Evolutionary conservation across 2,888 invertebrate species (phyloP), one percentile per base, ranked within the genome.

Genomic region (Melieria omissa): DNA sequence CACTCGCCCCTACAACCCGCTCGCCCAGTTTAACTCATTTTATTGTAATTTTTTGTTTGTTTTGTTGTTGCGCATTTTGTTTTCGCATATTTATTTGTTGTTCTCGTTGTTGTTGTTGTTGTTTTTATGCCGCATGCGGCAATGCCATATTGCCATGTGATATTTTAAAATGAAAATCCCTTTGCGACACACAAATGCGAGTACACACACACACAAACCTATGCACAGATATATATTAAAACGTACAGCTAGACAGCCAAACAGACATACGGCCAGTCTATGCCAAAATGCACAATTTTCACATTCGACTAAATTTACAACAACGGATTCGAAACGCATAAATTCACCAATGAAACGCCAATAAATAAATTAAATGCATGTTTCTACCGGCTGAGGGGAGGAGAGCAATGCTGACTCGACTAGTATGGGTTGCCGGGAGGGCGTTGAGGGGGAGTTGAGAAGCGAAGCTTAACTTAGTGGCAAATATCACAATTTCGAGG

Each of bases 311-410:
- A 81, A 83, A 84, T 84, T 85, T 84, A 84, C 83, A 76, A 74
- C 78, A 77, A 77, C 75, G 82, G 83, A 83, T 86, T 80, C 80
- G 79, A 80, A 81, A 79, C 80, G 80, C 79, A 84, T 84, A 84
- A 84, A 83, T 82, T 82, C 80, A 80, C 83, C 85, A 85, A 85
- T 85, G 83, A 84, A 85, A 84, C 77, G 79, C 79, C 83, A 83
- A 84, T 81, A 85, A 86, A 86, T 86, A 86, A 85, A 86, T 85
- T 85, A 84, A 85, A 85, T 84, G 83, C 84, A 86, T 85, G 65
- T 14, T 8, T 2, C 61, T 70, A 54, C 68, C 47, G 58, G 52
- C 47, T 57, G 63, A 70, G 64, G 54, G n/a, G 55, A 63, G 63
- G n/a, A 29, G 29, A 29, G 29, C 29, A 29, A 29, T 29, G 29